Percentiles rank a stretch among this genome's conserved stretches.
Evolutionary conservation across 2,797 vertebrate species (phyloP).

Genomic region (Karalla daura): DNA sequence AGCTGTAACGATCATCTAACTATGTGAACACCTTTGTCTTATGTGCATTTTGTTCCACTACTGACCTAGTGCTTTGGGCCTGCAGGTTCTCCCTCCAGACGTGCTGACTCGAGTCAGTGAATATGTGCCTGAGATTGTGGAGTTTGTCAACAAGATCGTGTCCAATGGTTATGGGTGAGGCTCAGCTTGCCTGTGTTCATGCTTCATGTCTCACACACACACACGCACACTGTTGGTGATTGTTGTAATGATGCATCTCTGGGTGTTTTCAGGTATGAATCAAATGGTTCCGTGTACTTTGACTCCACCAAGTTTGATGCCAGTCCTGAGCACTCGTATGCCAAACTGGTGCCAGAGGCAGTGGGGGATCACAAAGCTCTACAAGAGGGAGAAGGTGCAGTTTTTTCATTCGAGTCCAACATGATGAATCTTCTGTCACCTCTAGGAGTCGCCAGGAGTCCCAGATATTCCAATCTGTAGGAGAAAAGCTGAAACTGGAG

Average conservation of each 20-base stretch:
- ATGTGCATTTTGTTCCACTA: not conserved
- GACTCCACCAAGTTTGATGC: constrained; percentile 91
- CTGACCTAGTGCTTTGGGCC: too few relatives aligned
- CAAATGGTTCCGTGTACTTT: constrained; percentile 96
- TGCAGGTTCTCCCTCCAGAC: constrained; percentile 93
- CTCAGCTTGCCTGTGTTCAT: not conserved
- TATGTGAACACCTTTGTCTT: not conserved
- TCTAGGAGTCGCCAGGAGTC: not conserved
- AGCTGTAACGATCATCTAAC: not conserved
- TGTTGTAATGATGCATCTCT: not conserved
- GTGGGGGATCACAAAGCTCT: constrained; percentile 96
- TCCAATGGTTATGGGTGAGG: constrained; percentile 95
- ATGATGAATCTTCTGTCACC: not conserved
- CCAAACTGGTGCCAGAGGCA: constrained; percentile 96
- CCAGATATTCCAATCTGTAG: not conserved
- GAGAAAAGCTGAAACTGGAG: too few relatives aligned
- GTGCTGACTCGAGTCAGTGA: constrained; percentile 98
- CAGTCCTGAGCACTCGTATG: constrained; percentile 91
- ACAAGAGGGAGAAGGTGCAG: constrained; percentile 95
- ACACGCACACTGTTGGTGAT: too few relatives aligned
- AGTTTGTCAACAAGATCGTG: constrained; percentile 91
- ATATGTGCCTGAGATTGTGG: constrained; percentile 95
- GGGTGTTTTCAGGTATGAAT: constrained; percentile 87
- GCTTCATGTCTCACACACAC: too few relatives aligned
- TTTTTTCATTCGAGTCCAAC: not conserved